phyloP scores from a whole-genome alignment of 1,140 invertebrate genomes.

The Orius insidiosus region DNA sequence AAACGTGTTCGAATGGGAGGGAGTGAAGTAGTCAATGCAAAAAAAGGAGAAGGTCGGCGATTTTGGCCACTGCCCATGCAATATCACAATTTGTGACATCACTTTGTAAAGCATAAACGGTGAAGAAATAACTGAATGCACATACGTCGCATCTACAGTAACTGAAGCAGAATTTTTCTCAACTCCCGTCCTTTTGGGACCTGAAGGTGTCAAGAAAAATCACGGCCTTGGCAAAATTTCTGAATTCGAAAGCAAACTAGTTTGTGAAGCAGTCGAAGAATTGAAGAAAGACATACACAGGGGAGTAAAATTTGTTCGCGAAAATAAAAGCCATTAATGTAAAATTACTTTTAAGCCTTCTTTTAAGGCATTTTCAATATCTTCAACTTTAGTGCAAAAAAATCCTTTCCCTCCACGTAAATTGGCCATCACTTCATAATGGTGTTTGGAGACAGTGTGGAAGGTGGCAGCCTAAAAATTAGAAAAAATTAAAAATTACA shows the following conservation, averaged over 20 bases:
- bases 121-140: constrained; percentile 81
- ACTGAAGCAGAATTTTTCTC: constrained; percentile 87
- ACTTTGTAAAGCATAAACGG: constrained; percentile 71
- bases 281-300: constrained; percentile 62
- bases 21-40: constrained; percentile 90
- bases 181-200: constrained; percentile 80
- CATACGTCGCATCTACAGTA: constrained; percentile 76
- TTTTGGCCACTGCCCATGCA: constrained; percentile 94
- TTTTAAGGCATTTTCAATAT: constrained; percentile 52
- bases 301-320: background rate
- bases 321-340: background rate
- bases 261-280: constrained; percentile 80
- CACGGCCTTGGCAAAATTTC: constrained; percentile 78
- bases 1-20: constrained; percentile 3
- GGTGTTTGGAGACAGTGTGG: constrained; percentile 54
- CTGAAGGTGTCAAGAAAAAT: constrained; percentile 85
- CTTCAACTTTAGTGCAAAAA: constrained; percentile 53
- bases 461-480: constrained; percentile 56
- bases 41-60: constrained; percentile 98
- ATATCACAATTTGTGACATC: constrained; percentile 79
- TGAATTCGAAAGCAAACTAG: constrained; percentile 65
- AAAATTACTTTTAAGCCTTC: constrained; percentile 39
- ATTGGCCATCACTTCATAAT: constrained; percentile 79
- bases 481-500: background rate
- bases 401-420: constrained; percentile 59